Evolutionary conservation across 2,113 vertebrate genomes (phyloP), one percentile per base, ranked within the genome.

Genomic region (Mastomys natalensis): DNA sequence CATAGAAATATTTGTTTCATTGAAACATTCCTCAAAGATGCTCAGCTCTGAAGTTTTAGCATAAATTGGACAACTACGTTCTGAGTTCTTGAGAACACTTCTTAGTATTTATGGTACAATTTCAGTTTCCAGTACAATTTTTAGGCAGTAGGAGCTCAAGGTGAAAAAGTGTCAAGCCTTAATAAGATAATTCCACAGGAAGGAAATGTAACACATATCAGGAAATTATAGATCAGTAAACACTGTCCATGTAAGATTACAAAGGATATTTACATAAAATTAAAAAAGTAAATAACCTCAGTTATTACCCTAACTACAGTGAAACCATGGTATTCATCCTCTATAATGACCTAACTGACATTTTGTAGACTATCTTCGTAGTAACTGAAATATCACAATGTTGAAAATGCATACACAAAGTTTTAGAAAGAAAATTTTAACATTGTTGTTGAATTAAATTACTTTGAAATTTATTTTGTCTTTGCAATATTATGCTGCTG

Each of bases 381-480:
- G 19, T 45, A 95, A 88, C 70, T 53, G 60, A 87, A 89, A 95
- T 86, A 55, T 45, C 48, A 15, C 76, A 62, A 51, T 37, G 53
- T 24, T 68, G 5, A 76, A 82, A 58, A 48, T 95, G 6, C 40
- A 48, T 68, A 24, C 34, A 15, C 62, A 58, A n/a, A 13, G 58
- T 68, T 80, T 73, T 74, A 34, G 26, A 80, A 94, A 95, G 68
- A 88, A 92, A 93, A 58, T 0, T 51, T 88, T 37, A 60, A 60
- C 82, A 86, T 88, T 40, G 9, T 82, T 82, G 13, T 60, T 97
- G n/a, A 76, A 60, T 78, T 29, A 45, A 87, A 29, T 51, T 95
- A 87, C 24, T 89, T 93, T 80, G 3, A 84, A 60, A 19, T 91
- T 92, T 73, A 89, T 89, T 94, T 96, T 29, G 87, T 93, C 15